Base-by-base conservation (phyloP, 2,113 vertebrate genomes). In the Myiopsitta monachus region DNA sequence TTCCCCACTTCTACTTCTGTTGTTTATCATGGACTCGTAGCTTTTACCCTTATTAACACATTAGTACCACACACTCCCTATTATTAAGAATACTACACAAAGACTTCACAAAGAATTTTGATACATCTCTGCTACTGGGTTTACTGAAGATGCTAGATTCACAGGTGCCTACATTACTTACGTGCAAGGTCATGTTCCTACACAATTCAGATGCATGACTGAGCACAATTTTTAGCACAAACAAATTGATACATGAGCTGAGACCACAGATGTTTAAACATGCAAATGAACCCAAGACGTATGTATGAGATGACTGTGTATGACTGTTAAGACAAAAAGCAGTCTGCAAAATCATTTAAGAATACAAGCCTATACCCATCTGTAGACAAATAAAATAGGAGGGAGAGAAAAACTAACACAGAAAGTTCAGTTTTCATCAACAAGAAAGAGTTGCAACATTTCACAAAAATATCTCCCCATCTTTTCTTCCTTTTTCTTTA, bases 401-500 rank as follows among this genome's bases (percentile, higher is more conserved):
- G 57, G 7, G 14, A 19, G 59, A 63, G 11, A 10, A 7, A 74
- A 81, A 41, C 3, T 21, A 68, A 72, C 31, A 33, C 6, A 43
- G 19, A 2, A 36, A 61, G 47, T 7, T 67, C 55, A 41, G 11
- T 9, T 63, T 21, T 47, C 61, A 80, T 16, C 33, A 43, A 3
- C 7, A 26, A 51, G 43, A 75, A 64, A 55, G 5, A 3, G 1
- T 14, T 76, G 75, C 57, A 85, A 69, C 39, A 75, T 4, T 18
- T 7, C 43, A 26, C 43, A 31, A 39, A 43, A 39, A 8, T 3
- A 24, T 18, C 82, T 80, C 75, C 44, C 82, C 39, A 66, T 57
- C 75, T 93, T 85, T 24, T 30, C 47, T 94, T 93, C 92, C 79
- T 52, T 49, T 64, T 91, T 72, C 74, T 61, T 4, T 4, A 54